Evolutionary conservation across 2,113 vertebrate genomes (phyloP), one percentile per base, ranked within the genome.

Genomic region (Salminus brasiliensis): DNA sequence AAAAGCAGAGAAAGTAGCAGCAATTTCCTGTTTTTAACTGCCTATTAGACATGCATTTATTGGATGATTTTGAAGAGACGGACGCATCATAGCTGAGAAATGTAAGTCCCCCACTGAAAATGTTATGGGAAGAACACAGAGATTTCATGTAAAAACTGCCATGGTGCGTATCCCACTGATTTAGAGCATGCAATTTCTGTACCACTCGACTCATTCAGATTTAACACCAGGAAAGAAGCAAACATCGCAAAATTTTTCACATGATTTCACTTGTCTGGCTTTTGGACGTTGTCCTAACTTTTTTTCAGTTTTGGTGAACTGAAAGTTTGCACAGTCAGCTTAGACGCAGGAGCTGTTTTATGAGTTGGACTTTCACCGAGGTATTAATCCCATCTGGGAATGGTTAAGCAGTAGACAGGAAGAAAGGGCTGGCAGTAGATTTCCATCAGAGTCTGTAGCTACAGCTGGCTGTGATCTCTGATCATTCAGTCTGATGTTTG

Each of bases 341-440:
- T 39, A n/a, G 49, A 65, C 32, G 32, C 4, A 74, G 18, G 27
- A 23, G 27, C 25, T 32, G 57, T 63, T 39, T 32, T 62, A 12
- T 81, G 45, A 71, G 47, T 72, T 41, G 45, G 70, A 67, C 36
- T 41, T 80, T 60, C 13, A 15, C 63, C 39, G 15, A 30, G 13
- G 16, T n/a, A 63, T 76, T 49, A 49, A 82, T 73, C 30, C 25
- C 81, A 82, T 82, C 81, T 78, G 81, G 70, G 45, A 49, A 43
- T 47, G 4, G 71, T 82, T 73, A 73, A 34, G 60, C 2, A 25
- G 21, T 21, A 65, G 67, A 67, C 60, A 34, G 15, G 59, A 52
- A 66, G 0, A 39, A 57, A 15, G 32, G 41, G 43, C 41, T 36
- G 27, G 29, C 16, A 27, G 41, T 47, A 55, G 3, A 39, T 75